Conservation (phyloP, 1,140 invertebrate species). For the Cotesia vestalis region DNA sequence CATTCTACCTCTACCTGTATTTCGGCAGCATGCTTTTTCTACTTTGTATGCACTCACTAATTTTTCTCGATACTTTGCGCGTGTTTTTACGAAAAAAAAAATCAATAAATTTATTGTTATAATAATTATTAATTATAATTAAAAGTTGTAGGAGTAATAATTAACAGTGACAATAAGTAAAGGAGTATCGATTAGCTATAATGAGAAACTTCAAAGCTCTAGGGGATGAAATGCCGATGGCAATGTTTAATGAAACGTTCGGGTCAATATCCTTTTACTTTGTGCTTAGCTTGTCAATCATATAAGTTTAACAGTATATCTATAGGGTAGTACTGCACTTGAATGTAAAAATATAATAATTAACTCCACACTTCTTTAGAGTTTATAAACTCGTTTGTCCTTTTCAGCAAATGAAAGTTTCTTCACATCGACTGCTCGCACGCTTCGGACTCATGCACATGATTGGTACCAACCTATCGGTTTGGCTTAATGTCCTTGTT, state of each 20-base stretch:
- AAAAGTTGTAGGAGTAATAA: too few relatives aligned
- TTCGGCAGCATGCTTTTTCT: conserved; percentile 89
- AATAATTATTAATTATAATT: not conserved
- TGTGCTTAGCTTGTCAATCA: conserved; percentile 2
- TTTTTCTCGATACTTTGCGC: not conserved
- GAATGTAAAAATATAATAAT: not conserved
- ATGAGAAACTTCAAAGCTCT: conserved; percentile 9
- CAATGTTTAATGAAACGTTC: conserved; percentile 61
- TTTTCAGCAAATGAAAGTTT: conserved; percentile 86
- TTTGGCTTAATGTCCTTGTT: conserved; percentile 91
- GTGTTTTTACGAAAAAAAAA: not conserved
- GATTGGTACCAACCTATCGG: conserved; percentile 93
- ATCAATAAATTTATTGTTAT: not conserved
- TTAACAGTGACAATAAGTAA: too few relatives aligned
- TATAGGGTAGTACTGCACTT: too few relatives aligned
- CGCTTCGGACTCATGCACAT: conserved; percentile 95
- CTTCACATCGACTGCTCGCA: conserved; percentile 85
- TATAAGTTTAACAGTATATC: too few relatives aligned
- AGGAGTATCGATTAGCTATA: too few relatives aligned
- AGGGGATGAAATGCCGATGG: not conserved
- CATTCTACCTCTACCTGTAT: conserved; percentile 90
- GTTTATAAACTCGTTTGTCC: conserved; percentile 32
- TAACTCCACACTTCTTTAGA: not conserved
- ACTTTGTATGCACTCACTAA: conserved; percentile 83
- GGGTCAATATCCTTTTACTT: conserved; percentile 52